Conservation (phyloP, 2,113 vertebrate species). For the Opisthocomus hoazin region DNA sequence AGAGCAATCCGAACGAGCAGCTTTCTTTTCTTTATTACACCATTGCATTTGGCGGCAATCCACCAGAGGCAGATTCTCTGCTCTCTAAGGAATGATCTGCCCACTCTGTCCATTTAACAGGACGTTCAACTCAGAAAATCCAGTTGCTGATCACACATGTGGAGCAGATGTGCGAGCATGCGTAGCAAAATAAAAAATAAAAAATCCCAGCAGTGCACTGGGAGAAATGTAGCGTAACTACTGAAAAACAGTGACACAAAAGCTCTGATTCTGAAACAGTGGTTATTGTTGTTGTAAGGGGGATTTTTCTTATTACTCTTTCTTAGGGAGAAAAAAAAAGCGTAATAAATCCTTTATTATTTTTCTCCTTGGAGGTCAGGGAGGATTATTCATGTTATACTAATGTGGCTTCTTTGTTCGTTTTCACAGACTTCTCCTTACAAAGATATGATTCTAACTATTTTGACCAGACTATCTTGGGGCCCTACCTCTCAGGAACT, state of each 20-base stretch:
- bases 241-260: slow-evolving; percentile 72
- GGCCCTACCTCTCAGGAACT: slow-evolving; percentile 64
- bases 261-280: slow-evolving; percentile 64
- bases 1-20: slow-evolving; percentile 73
- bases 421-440: slow-evolving; percentile 57
- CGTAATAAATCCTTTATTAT: slow-evolving; percentile 53
- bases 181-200: slow-evolving; percentile 72
- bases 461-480: slow-evolving; percentile 67
- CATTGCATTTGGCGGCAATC: slow-evolving; percentile 71
- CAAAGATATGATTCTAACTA: slow-evolving; percentile 59
- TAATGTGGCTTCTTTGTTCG: slow-evolving; percentile 47
- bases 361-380: slow-evolving; percentile 50
- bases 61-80: slow-evolving; percentile 75
- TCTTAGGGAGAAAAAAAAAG: slow-evolving; percentile 6
- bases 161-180: slow-evolving; percentile 81
- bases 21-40: slow-evolving; percentile 78
- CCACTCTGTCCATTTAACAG: slow-evolving; percentile 81
- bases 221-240: slow-evolving; percentile 76
- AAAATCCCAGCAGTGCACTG: slow-evolving; percentile 73
- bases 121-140: slow-evolving; percentile 72
- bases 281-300: slow-evolving; percentile 65
- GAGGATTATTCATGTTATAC: slow-evolving; percentile 58
- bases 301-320: slow-evolving; percentile 64
- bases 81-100: slow-evolving; percentile 77
- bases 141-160: slow-evolving; percentile 76